Evolutionary conservation across 2,888 invertebrate species (phyloP).

Genomic region (Halocaridina rubra): DNA sequence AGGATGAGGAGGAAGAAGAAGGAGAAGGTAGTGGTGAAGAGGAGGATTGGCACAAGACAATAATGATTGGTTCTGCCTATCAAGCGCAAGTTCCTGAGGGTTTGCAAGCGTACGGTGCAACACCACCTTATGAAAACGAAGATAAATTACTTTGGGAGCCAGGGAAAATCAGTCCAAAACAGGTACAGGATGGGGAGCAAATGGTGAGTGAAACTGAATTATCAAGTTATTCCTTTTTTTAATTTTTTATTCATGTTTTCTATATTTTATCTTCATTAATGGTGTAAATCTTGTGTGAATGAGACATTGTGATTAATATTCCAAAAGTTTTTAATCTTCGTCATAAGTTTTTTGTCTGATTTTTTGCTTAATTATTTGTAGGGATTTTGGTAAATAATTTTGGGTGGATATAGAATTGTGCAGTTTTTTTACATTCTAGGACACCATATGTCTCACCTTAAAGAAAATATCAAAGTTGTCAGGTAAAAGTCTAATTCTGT

Average conservation of each 20-base stretch:
- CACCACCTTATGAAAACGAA: slow-evolving; percentile 91
- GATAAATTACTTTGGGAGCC: slow-evolving; percentile 96
- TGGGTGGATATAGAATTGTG: neutral
- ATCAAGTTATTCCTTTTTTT: neutral
- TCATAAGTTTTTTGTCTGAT: no score
- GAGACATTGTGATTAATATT: no score
- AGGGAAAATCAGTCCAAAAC: slow-evolving; percentile 76
- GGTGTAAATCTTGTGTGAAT: no score
- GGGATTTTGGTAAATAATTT: neutral
- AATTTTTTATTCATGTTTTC: neutral
- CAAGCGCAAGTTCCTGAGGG: slow-evolving; percentile 95
- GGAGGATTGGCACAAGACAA: slow-evolving; percentile 88
- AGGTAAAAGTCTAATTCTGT: no score
- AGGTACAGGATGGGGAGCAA: slow-evolving; percentile 30
- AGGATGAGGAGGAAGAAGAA: slow-evolving; percentile 77
- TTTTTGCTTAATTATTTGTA: no score
- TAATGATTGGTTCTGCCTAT: slow-evolving; percentile 91
- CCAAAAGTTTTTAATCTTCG: no score
- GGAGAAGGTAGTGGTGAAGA: slow-evolving; percentile 80
- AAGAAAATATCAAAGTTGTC: no score
- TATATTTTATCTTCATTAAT: no score
- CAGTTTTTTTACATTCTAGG: neutral
- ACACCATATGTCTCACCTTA: no score
- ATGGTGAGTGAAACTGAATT: slow-evolving; percentile 5
- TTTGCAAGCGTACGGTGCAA: slow-evolving; percentile 89